These are phyloP conservation scores for Andricus curvator DNA, from an alignment of 2,888 invertebrate genomes.

Conservation along the genomic window DNA sequence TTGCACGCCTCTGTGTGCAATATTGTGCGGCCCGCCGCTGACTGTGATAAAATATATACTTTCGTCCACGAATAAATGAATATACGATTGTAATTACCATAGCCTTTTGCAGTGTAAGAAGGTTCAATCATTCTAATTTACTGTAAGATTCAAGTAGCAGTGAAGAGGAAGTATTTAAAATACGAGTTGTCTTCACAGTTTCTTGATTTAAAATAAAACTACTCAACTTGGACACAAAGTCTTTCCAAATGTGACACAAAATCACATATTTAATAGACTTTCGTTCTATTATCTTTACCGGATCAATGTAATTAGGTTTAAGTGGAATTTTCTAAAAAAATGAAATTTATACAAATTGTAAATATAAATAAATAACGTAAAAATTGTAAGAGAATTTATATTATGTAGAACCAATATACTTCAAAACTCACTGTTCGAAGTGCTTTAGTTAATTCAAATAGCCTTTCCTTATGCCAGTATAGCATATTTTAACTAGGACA, in stretches of 20 bases:
- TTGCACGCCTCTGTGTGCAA: conserved; percentile 53
- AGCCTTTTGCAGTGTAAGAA: background rate
- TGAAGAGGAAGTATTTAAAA: background rate
- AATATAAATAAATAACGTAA: conserved; percentile 66
- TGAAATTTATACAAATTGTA: conserved; percentile 58
- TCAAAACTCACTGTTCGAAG: conserved; percentile 53
- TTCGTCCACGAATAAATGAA: conserved; percentile 59
- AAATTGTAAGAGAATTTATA: conserved; percentile 56
- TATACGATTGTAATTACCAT: conserved; percentile 15
- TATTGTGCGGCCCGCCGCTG: conserved; percentile 66
- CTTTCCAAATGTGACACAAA: background rate
- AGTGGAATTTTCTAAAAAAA: conserved; percentile 58
- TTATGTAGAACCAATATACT: conserved; percentile 67
- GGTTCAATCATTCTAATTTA: background rate
- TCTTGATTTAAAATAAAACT: background rate
- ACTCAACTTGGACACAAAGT: background rate
- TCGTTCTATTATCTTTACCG: conserved; percentile 61
- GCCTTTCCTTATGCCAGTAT: background rate
- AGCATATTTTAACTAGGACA: background rate
- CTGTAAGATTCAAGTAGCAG: background rate
- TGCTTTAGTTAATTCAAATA: conserved; percentile 32
- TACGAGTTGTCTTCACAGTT: background rate
- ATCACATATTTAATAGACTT: background rate
- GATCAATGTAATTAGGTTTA: conserved; percentile 70
- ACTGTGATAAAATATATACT: conserved; percentile 75